Evolutionary conservation across 2,113 vertebrate genomes (phyloP).

Genomic region (Apodemus sylvaticus): DNA sequence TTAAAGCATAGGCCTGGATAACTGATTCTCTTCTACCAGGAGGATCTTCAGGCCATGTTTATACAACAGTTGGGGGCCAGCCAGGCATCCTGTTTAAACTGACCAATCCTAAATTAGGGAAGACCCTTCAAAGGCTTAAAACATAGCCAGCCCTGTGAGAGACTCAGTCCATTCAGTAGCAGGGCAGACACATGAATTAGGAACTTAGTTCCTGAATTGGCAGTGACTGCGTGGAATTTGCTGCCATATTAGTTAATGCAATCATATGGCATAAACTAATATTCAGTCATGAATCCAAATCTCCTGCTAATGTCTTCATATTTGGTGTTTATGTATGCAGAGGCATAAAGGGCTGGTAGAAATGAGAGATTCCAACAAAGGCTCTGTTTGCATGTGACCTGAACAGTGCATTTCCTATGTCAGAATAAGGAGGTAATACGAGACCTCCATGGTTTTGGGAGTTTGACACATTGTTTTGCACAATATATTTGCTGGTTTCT

Average conservation of each 20-base stretch:
- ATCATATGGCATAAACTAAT: not conserved
- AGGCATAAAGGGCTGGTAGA: not conserved
- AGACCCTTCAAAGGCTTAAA: not conserved
- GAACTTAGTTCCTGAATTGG: not conserved
- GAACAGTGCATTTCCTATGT: not conserved
- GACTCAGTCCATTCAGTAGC: not conserved
- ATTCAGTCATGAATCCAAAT: not conserved
- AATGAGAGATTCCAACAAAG: not conserved
- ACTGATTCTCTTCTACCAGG: not conserved
- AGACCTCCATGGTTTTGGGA: not conserved
- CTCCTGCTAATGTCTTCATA: not conserved
- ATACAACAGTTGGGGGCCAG: not conserved
- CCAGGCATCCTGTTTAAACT: not conserved
- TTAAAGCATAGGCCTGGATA: not conserved
- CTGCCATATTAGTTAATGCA: not conserved
- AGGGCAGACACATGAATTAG: not conserved
- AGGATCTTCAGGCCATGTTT: not conserved
- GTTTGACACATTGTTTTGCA: not conserved
- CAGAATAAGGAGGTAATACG: not conserved
- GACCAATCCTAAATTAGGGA: not conserved
- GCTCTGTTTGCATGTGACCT: not conserved
- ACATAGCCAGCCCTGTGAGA: not conserved
- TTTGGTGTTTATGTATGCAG: not conserved
- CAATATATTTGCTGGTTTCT: not conserved
- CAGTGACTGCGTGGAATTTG: not conserved